A percentile compares a stretch with the other conserved stretches of the same genome.
These are phyloP conservation scores for Petroica traversi DNA, from an alignment of 2,113 vertebrate species.

Conservation along the genomic window DNA sequence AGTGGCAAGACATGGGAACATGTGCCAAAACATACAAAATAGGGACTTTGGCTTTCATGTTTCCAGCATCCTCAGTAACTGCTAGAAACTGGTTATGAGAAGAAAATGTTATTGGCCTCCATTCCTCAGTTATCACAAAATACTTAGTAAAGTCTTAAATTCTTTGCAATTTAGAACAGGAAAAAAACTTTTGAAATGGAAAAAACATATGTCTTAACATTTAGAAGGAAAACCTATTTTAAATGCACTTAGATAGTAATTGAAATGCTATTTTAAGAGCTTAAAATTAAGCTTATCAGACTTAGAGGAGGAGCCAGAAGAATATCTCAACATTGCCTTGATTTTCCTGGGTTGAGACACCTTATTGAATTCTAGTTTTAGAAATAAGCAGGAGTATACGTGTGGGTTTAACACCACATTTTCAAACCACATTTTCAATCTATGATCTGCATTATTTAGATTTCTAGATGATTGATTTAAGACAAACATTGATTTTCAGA, in stretches of 20 bases:
- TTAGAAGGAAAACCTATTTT: background rate
- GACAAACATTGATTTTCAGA: background rate
- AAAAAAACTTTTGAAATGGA: background rate
- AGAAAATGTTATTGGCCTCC: background rate
- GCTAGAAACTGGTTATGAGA: background rate
- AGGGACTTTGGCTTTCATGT: background rate
- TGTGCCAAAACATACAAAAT: background rate
- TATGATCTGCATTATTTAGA: background rate
- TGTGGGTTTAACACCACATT: background rate
- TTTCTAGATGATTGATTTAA: background rate
- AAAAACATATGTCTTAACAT: background rate
- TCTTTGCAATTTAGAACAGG: background rate
- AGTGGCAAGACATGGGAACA: background rate
- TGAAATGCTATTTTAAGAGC: background rate
- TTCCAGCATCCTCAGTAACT: background rate
- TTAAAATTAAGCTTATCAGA: background rate
- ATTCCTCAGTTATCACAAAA: background rate
- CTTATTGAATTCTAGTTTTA: background rate
- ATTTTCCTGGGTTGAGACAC: background rate
- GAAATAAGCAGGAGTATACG: background rate
- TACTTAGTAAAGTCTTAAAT: background rate
- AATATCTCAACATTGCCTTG: background rate
- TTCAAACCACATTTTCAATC: background rate
- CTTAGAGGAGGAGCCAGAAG: background rate
- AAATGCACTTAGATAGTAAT: background rate